Evolutionary conservation across 92 coral and sea anemone genomes (phyloP), one percentile per base, ranked within the genome.

Genomic region (Actinernus sp.): DNA sequence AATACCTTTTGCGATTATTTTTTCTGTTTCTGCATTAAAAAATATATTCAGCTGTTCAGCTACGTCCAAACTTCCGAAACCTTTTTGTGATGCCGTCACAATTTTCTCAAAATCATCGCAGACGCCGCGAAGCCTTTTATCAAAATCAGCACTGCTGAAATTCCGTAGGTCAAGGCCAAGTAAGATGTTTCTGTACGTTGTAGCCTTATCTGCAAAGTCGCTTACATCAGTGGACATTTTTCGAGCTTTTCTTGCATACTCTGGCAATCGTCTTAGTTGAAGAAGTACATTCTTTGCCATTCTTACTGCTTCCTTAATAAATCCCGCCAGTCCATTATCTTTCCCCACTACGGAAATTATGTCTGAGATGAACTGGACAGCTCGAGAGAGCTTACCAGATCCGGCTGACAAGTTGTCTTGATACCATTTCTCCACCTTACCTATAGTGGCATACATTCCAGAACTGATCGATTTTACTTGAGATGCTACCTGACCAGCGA

Each of bases 341-440:
- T 81, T 71, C 58, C 81, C 81, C 28, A 90, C 17, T 16, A 86
- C 37, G 8, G 89, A 70, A 50, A 90, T 44, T 46, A 86, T 71
- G 54, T 90, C 87, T 3, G 77, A 66, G 0, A 76, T 18, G 1
- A 80, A 40, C 39, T 79, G 89, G 0, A 87, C 86, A 26, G 82
- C 69, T 31, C 60, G 78, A n/a, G 84, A 70, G 1, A 81, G 32
- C 31, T 82, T 86, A 1, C 92, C 92, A 0, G 77, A 68, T 3
- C 79, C 71, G 14, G 44, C 74, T 59, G 65, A 63, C 67, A 91
- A 23, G 28, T 91, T 71, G 33, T 56, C 77, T 31, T 82, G 44
- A 64, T 91, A 81, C 97, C 97, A 91, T 0, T 19, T 49, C 39
- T 77, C 90, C 31, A 79, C 92, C 3, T 74, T 59, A 1, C 62